These are phyloP conservation scores for Tringa solitaria DNA, from an alignment of 2,113 vertebrate genomes.

Conservation along the genomic window DNA sequence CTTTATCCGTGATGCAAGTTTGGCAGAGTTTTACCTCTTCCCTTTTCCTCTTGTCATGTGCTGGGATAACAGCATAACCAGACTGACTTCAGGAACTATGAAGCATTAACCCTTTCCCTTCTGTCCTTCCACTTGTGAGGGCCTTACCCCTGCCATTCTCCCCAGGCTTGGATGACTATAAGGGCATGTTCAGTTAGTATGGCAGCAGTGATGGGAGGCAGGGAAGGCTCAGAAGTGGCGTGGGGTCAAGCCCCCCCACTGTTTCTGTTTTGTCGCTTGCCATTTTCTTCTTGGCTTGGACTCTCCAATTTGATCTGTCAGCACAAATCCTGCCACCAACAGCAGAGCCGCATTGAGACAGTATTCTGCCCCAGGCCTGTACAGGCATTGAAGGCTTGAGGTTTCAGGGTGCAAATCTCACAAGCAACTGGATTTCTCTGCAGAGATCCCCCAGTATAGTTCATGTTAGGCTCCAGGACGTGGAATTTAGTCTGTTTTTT, in stretches of 20 bases:
- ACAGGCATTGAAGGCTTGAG: neutral
- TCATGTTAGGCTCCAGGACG: neutral
- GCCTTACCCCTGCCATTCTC: neutral
- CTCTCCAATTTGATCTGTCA: neutral
- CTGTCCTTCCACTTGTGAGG: neutral
- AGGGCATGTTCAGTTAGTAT: accelerated
- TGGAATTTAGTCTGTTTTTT: neutral
- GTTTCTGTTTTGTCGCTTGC: neutral
- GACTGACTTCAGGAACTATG: neutral
- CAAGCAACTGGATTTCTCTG: neutral
- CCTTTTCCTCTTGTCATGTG: neutral
- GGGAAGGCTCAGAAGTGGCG: neutral
- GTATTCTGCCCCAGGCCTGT: neutral
- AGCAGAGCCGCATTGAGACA: neutral
- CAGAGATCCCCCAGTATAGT: neutral
- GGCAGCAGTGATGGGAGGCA: neutral
- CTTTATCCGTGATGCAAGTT: neutral
- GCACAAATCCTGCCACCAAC: neutral
- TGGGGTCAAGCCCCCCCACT: accelerated
- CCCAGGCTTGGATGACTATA: neutral
- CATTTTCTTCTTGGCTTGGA: neutral
- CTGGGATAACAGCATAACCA: neutral
- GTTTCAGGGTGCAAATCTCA: neutral
- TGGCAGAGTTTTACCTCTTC: neutral
- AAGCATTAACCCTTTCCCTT: neutral